A percentile compares a stretch with the other conserved stretches of the same genome.
Conservation (phyloP, 1,140 invertebrate species). For the Danaus plexippus region DNA sequence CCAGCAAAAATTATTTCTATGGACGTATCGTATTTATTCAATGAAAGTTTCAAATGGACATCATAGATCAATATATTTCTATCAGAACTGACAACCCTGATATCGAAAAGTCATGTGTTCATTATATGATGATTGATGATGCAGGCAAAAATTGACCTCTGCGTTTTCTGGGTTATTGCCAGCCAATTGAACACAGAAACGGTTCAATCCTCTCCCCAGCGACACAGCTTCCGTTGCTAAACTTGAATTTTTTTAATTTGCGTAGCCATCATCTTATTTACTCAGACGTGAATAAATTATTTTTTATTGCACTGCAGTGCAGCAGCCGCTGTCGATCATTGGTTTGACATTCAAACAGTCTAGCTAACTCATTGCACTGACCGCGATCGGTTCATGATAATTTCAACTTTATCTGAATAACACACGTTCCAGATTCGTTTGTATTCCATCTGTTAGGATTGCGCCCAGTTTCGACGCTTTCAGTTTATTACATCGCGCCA, state of each 20-base stretch:
- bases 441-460: slow-evolving; percentile 24
- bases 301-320: slow-evolving; percentile 61
- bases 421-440: slow-evolving; percentile 20
- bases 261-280: slow-evolving; percentile 60
- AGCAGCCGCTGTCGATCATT: slow-evolving; percentile 63
- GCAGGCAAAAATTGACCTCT: slow-evolving; percentile 16
- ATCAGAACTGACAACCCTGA: no score
- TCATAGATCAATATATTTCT: no score
- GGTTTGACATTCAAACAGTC: slow-evolving; percentile 70
- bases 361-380: slow-evolving; percentile 62
- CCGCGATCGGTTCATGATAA: slow-evolving; percentile 20
- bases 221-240: slow-evolving; percentile 33
- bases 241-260: slow-evolving; percentile 49
- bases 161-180: slow-evolving; percentile 21
- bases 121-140: slow-evolving; percentile 16
- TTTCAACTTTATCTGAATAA: slow-evolving; percentile 21
- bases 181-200: slow-evolving; percentile 25
- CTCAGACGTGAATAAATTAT: slow-evolving; percentile 66
- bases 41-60: no score
- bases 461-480: slow-evolving; percentile 47
- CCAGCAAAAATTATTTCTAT: no score
- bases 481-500: slow-evolving; percentile 60
- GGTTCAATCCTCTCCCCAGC: slow-evolving; percentile 19
- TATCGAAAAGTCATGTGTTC: no score
- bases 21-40: no score